A percentile compares a stretch with the other conserved stretches of the same genome.
phyloP scores from a whole-genome alignment of 37 sponge, comb jelly and placozoan species.

The Corticium candelabrum region DNA sequence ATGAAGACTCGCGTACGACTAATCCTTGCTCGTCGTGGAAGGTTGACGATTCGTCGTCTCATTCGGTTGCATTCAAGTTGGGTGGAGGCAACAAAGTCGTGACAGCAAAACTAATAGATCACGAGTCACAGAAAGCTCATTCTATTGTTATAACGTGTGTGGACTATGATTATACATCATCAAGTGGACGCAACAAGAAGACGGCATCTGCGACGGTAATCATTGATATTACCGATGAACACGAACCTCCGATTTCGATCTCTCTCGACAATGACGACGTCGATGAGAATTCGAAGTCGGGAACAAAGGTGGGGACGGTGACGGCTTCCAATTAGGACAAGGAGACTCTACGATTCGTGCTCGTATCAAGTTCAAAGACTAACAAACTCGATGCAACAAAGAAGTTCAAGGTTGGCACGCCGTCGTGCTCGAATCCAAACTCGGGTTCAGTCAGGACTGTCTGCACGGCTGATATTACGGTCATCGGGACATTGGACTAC shows the following conservation, averaged over 20 bases:
- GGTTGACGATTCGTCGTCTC: neutral
- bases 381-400: neutral
- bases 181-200: neutral
- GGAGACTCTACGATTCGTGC: neutral
- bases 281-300: neutral
- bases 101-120: neutral
- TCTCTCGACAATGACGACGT: neutral
- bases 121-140: constrained; percentile 1
- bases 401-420: neutral
- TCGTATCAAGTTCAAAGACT: neutral
- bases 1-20: neutral
- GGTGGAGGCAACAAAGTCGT: neutral
- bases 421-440: neutral
- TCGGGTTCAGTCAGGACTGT: neutral
- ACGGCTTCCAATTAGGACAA: constrained; percentile 2
- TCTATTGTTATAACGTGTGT: neutral
- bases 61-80: neutral
- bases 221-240: neutral
- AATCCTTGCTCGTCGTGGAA: neutral
- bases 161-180: neutral
- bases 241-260: constrained; percentile 2
- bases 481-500: neutral
- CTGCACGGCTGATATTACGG: neutral
- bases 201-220: neutral
- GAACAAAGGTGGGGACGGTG: neutral